These are phyloP conservation scores for Piezodorus guildinii DNA, from an alignment of 1,140 invertebrate species.

Conservation along the genomic window DNA sequence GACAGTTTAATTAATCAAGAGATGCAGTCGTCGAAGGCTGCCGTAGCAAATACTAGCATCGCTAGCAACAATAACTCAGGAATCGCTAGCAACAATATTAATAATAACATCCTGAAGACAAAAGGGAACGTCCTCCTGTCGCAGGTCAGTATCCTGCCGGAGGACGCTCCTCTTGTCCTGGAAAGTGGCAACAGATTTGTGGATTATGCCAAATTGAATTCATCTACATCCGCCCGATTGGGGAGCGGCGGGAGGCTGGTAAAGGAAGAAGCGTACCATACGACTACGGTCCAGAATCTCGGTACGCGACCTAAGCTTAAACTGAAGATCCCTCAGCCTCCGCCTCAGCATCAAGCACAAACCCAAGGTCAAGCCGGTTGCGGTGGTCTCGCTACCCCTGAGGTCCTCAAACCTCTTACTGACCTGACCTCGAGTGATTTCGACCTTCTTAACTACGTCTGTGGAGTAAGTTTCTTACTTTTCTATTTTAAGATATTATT, in stretches of 20 bases:
- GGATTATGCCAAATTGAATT: neutral
- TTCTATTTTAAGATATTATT: too few relatives aligned
- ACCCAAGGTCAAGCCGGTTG: too few relatives aligned
- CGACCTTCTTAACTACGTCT: constrained; percentile 33
- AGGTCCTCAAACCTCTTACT: constrained; percentile 22
- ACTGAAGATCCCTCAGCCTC: constrained; percentile 5
- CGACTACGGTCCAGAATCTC: neutral
- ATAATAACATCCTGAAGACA: neutral
- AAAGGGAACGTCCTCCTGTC: constrained; percentile 10
- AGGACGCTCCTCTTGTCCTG: neutral
- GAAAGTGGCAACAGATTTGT: neutral
- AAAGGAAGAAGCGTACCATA: neutral
- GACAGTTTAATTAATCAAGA: too few relatives aligned
- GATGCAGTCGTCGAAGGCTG: too few relatives aligned
- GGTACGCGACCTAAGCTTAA: constrained; percentile 9
- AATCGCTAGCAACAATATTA: too few relatives aligned
- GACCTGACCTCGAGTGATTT: constrained; percentile 30
- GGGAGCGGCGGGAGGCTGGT: constrained; percentile 3
- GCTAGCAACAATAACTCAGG: too few relatives aligned
- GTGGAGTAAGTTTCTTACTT: constrained; percentile 19
- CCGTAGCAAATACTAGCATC: too few relatives aligned
- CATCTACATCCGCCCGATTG: neutral
- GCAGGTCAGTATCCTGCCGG: neutral
- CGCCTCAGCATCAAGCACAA: neutral
- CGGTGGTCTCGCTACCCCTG: constrained; percentile 20